These are phyloP conservation scores for Patiria miniata DNA, from an alignment of 35 echinoderm and acorn worm genomes.

Conservation along the genomic window DNA sequence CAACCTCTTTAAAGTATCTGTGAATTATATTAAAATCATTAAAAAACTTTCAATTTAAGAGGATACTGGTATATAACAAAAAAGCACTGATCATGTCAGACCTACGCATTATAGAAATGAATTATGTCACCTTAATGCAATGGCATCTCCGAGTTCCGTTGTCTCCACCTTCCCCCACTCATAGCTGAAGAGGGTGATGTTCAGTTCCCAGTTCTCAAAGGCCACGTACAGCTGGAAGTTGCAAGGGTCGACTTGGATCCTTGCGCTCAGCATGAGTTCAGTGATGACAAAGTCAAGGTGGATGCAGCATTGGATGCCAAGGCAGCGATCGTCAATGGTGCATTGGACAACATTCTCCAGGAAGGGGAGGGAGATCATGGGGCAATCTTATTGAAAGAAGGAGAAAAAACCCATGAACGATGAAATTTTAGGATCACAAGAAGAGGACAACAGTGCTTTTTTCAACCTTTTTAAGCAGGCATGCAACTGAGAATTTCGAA, in stretches of 20 bases:
- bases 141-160: neutral
- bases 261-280: constrained; percentile 5
- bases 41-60: no score
- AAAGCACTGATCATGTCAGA: no score
- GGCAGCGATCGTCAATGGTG: constrained; percentile 2
- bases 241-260: constrained; percentile 17
- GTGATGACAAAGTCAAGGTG: constrained; percentile 15
- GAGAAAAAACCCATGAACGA: neutral
- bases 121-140: neutral
- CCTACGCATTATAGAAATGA: neutral
- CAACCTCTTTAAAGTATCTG: no score
- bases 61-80: no score
- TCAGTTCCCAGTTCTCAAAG: constrained; percentile 22
- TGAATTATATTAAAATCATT: no score
- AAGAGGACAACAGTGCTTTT: neutral
- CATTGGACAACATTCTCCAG: neutral
- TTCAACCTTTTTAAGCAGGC: neutral
- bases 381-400: neutral
- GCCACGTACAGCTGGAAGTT: neutral
- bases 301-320: constrained; percentile 37
- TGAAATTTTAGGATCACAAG: neutral
- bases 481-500: neutral
- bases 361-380: neutral
- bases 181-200: constrained; percentile 24
- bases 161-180: constrained; percentile 1